Conservation (phyloP, 2,888 invertebrate genomes). For the Drosophila borealis region DNA sequence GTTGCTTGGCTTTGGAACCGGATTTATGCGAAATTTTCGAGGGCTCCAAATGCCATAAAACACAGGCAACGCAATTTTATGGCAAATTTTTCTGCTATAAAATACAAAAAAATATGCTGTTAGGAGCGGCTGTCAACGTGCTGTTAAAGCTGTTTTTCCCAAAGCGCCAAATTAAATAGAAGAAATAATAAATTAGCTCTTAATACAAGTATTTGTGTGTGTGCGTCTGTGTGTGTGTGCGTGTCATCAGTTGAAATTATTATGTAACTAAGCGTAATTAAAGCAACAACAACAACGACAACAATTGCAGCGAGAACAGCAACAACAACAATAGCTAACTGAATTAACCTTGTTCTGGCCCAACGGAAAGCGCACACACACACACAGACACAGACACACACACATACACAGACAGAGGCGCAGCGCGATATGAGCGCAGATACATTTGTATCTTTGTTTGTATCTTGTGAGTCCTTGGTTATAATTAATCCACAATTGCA, state of each 20-base stretch:
- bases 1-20: conserved; percentile 37
- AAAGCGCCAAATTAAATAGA: conserved; percentile 39
- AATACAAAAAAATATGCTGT: not conserved
- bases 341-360: conserved; percentile 77
- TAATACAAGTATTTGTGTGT: conserved; percentile 4
- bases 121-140: conserved; percentile 37
- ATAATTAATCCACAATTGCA: conserved; percentile 79
- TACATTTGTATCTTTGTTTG: conserved; percentile 74
- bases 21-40: conserved; percentile 40
- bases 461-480: conserved; percentile 76
- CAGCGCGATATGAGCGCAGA: conserved; percentile 37
- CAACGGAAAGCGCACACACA: conserved; percentile 70
- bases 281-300: conserved; percentile 48
- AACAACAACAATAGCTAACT: conserved; percentile 63
- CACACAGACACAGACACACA: conserved; percentile 46
- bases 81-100: conserved; percentile 16
- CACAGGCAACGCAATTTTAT: conserved; percentile 40
- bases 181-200: conserved; percentile 35
- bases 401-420: conserved; percentile 20
- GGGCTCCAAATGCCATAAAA: conserved; percentile 49
- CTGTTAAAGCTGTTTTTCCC: conserved; percentile 36
- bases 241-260: conserved; percentile 64
- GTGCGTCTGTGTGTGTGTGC: conserved; percentile 48
- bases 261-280: conserved; percentile 72
- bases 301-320: conserved; percentile 28